A percentile compares a stretch with the other conserved stretches of the same genome.
phyloP scores from a whole-genome alignment of 2,888 invertebrate species.

The Drosophila neonasuta region DNA sequence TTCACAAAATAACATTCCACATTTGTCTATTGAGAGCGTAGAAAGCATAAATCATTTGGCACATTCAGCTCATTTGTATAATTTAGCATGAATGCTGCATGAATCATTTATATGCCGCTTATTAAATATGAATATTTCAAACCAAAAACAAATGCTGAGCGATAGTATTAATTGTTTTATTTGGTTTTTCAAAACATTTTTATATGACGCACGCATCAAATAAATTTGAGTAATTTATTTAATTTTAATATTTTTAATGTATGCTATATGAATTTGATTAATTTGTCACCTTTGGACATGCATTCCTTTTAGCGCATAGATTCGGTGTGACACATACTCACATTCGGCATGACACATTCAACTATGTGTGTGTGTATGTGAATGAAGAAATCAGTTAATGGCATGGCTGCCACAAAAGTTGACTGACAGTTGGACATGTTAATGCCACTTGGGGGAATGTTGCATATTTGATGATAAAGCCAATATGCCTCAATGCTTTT shows the following conservation, averaged over 20 bases:
- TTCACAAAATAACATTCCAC: background rate
- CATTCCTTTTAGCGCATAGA: background rate
- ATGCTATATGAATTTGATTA: background rate
- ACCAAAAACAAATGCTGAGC: background rate
- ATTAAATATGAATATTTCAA: slow-evolving; percentile 7
- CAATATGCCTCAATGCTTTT: slow-evolving; percentile 42
- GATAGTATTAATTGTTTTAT: slow-evolving; percentile 3
- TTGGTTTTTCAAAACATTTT: background rate
- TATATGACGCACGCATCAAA: background rate
- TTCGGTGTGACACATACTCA: background rate
- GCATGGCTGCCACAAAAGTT: slow-evolving; percentile 18
- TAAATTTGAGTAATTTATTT: slow-evolving; percentile 3
- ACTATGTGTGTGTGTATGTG: background rate
- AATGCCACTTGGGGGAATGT: slow-evolving; percentile 1
- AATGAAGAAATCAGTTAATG: slow-evolving; percentile 18
- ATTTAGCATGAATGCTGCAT: slow-evolving; percentile 5
- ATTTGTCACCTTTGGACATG: background rate
- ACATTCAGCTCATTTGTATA: slow-evolving; percentile 14
- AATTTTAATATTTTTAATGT: background rate
- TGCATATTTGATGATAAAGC: slow-evolving; percentile 42
- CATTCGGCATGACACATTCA: slow-evolving; percentile 7
- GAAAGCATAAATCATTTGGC: slow-evolving; percentile 5
- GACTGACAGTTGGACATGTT: slow-evolving; percentile 32
- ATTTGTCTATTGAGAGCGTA: slow-evolving; percentile 5
- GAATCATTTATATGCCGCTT: slow-evolving; percentile 14